phyloP scores from a whole-genome alignment of 2,888 invertebrate species.

The Microplitis manilae region DNA sequence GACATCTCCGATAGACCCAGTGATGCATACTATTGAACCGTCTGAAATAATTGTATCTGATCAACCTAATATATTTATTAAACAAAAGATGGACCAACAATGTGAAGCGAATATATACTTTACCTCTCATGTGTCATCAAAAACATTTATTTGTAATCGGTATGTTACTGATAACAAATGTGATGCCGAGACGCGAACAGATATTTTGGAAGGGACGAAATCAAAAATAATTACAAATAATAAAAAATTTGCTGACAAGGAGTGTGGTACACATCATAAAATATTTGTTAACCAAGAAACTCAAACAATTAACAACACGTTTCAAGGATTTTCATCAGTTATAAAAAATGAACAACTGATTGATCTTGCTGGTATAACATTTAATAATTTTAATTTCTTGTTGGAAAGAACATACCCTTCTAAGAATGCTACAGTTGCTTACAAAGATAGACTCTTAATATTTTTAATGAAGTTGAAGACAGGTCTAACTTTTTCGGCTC shows the following conservation, averaged over 20 bases:
- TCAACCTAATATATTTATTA: too few species aligned
- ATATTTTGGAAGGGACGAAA: constrained; percentile 23
- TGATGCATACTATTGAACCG: neutral
- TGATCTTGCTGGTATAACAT: constrained; percentile 45
- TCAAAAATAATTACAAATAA: neutral
- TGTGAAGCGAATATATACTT: constrained; percentile 41
- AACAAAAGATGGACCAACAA: constrained; percentile 4
- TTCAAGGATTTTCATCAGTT: constrained; percentile 46
- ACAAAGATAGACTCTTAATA: constrained; percentile 48
- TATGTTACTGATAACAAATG: constrained; percentile 30
- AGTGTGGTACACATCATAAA: neutral
- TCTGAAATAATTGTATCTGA: neutral
- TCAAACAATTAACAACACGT: constrained; percentile 30
- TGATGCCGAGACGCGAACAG: constrained; percentile 45
- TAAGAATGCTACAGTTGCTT: constrained; percentile 41
- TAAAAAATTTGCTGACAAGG: neutral
- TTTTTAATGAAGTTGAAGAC: constrained; percentile 52
- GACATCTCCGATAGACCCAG: too few species aligned
- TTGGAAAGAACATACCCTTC: constrained; percentile 29
- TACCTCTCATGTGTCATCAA: constrained; percentile 15
- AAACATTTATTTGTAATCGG: constrained; percentile 44
- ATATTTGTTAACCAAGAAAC: neutral
- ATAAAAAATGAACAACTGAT: constrained; percentile 42
- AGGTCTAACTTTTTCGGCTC: constrained; percentile 50
- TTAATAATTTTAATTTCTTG: constrained; percentile 42